A percentile compares a stretch with the other conserved stretches of the same genome.
phyloP scores from a whole-genome alignment of 2,888 invertebrate species.

The Atrina japonica region DNA sequence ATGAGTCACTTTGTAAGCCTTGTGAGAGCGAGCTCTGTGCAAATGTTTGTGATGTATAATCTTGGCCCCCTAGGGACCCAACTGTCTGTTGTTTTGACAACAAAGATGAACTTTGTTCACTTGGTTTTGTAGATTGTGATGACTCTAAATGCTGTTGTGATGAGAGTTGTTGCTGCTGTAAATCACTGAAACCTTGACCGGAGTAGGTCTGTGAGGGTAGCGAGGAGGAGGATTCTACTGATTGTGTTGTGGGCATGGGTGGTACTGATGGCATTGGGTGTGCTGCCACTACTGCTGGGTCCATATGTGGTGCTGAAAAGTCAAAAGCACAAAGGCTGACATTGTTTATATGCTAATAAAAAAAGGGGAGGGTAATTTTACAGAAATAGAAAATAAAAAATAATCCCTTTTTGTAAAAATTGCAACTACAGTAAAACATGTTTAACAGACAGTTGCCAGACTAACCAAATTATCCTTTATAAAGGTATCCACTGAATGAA shows the following conservation, averaged over 20 bases:
- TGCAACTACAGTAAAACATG: no score
- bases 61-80: slow-evolving; percentile 47
- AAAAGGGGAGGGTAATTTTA: no score
- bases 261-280: slow-evolving; percentile 69
- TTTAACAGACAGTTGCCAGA: no score
- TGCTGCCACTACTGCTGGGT: slow-evolving; percentile 76
- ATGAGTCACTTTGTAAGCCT: slow-evolving; percentile 58
- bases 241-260: slow-evolving; percentile 35
- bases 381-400: no score
- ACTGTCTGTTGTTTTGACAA: slow-evolving; percentile 37
- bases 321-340: slow-evolving; percentile 2
- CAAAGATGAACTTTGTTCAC: slow-evolving; percentile 19
- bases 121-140: slow-evolving; percentile 26
- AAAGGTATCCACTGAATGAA: no score
- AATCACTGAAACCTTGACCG: slow-evolving; percentile 42
- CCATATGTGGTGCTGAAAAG: slow-evolving; percentile 70
- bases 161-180: slow-evolving; percentile 47
- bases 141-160: slow-evolving; percentile 36
- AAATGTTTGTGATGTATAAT: slow-evolving; percentile 57
- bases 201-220: slow-evolving; percentile 46
- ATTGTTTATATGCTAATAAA: no score
- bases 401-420: no score
- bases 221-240: slow-evolving; percentile 25
- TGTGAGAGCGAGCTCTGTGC: slow-evolving; percentile 51
- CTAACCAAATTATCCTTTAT: no score